Evolutionary conservation across 2,888 invertebrate genomes (phyloP).

Genomic region (Hyposoter dolosus): DNA sequence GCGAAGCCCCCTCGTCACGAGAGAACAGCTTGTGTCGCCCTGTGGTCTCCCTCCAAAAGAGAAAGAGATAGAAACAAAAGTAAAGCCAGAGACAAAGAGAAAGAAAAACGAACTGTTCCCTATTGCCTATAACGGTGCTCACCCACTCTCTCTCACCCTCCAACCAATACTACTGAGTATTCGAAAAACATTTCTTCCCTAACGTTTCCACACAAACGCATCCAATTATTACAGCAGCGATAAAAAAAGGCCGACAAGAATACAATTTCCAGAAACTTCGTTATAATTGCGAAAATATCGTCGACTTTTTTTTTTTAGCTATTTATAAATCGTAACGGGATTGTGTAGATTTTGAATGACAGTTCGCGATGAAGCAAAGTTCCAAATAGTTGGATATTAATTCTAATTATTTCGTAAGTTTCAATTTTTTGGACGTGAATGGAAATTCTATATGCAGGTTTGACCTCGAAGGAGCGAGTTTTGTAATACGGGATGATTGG

Average conservation of each 20-base stretch:
- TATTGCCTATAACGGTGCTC: constrained; percentile 47
- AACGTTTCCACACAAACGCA: constrained; percentile 2
- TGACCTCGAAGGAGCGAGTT: background rate
- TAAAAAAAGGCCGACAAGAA: background rate
- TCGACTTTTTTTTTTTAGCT: background rate
- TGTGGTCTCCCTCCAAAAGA: constrained; percentile 26
- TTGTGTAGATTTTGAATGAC: background rate
- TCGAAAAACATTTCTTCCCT: constrained; percentile 68
- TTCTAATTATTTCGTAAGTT: background rate
- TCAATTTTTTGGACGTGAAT: background rate
- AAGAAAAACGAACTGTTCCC: constrained; percentile 32
- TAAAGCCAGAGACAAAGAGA: constrained; percentile 18
- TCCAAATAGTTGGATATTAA: background rate
- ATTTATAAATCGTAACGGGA: background rate
- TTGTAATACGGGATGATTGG: background rate
- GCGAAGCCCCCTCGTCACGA: constrained; percentile 60
- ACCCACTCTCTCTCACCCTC: constrained; percentile 56
- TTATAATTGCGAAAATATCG: background rate
- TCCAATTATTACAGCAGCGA: background rate
- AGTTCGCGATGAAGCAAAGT: background rate
- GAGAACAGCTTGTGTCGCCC: constrained; percentile 47
- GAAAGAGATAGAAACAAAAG: constrained; percentile 6
- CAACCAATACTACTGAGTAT: constrained; percentile 62
- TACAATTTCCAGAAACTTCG: background rate
- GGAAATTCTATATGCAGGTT: background rate